Evolutionary conservation across 2,113 vertebrate genomes (phyloP), one percentile per base, ranked within the genome.

Genomic region (Cynocephalus volans): DNA sequence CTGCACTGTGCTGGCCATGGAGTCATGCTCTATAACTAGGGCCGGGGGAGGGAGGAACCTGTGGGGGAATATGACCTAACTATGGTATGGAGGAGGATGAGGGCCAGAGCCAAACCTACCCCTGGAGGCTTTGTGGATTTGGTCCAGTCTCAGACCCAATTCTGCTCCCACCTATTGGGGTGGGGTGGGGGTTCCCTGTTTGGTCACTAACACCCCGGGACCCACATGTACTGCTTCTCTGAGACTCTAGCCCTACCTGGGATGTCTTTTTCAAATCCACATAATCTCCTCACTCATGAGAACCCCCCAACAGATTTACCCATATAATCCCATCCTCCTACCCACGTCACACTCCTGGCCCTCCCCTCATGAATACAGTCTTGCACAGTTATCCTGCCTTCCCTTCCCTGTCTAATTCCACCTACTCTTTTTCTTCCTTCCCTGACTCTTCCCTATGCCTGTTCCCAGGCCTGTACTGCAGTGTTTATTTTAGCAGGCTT

Each of bases 231-330:
- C 48, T n/a, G 62, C n/a, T 67, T 94, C 79, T 81, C 13, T 45
- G 48, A 88, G 83, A 67, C 64, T 83, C 41, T 1, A 41, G 58
- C n/a, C 50, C 48, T 4, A 50, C 31, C 18, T 48, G 54, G 26
- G 45, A 75, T 65, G 33, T 75, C 36, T 50, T 36, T 54, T 76
- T 82, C 67, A 89, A 91, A 41, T 86, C 98, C 97, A 7, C 7
- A 45, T 12, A 36, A 45, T 92, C 24, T 54, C 21, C 76, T 87
- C 24, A 87, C 14, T 88, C 62, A 48, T 8, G 54, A 58, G 12
- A 64, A 18, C 0, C 6, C 24, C 26, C 45, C 23, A 48, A 62
- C 12, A 81, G 56, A 88, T 52, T 65, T 48, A 23, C 6, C 58
- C 10, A 8, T 36, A n/a, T n/a, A 69, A 45, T 86, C 56, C 79